These are phyloP conservation scores for Tyrannus savana DNA, from an alignment of 2,113 vertebrate species.

Conservation along the genomic window DNA sequence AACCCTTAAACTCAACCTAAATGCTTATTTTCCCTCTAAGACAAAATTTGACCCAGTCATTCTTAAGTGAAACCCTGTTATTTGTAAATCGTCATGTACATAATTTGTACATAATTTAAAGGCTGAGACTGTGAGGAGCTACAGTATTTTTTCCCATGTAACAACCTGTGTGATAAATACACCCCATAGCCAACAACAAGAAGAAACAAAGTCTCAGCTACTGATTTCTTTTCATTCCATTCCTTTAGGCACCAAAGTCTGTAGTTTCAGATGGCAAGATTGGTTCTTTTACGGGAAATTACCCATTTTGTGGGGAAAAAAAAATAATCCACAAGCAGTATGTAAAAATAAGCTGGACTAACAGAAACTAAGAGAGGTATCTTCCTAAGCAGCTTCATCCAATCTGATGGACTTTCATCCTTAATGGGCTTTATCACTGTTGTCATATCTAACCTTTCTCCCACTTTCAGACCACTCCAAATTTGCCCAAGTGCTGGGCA, in stretches of 20 bases:
- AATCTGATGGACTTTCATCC: neutral
- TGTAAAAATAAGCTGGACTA: neutral
- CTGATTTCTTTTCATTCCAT: neutral
- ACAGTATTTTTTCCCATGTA: neutral
- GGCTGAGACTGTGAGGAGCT: neutral
- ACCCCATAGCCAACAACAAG: fast-evolving
- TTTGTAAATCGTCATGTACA: neutral
- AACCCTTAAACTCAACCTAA: neutral
- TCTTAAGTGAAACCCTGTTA: neutral
- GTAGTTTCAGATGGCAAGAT: neutral
- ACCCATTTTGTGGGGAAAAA: neutral
- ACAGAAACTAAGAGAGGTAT: neutral
- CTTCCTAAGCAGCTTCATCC: neutral
- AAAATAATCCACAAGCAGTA: neutral
- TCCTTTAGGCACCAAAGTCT: neutral
- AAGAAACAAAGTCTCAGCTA: neutral
- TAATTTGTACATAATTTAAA: neutral
- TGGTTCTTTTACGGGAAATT: neutral
- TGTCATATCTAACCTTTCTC: neutral
- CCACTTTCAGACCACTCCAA: neutral
- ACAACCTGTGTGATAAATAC: neutral
- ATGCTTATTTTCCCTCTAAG: neutral
- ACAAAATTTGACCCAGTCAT: neutral
- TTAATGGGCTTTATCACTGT: neutral
- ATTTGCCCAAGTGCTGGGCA: neutral